A percentile compares a stretch with the other conserved stretches of the same genome.
These are phyloP conservation scores for Syngnathus rostellatus DNA, from an alignment of 2,797 vertebrate species.

Conservation along the genomic window DNA sequence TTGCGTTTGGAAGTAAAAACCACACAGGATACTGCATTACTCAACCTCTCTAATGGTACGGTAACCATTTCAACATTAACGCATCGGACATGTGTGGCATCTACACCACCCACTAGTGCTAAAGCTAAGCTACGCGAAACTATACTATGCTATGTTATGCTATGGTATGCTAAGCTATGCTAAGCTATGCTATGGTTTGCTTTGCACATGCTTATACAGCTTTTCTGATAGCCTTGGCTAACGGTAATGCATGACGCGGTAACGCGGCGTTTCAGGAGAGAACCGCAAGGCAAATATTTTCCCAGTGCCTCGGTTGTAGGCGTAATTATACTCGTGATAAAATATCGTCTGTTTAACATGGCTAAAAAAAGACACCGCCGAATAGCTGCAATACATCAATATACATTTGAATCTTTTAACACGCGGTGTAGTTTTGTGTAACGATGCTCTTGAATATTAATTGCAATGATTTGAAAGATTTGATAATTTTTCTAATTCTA, in stretches of 20 bases:
- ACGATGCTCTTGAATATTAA: neutral
- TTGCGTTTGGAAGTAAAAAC: slow-evolving; percentile 84
- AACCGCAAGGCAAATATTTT: slow-evolving; percentile 20
- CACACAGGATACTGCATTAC: slow-evolving; percentile 79
- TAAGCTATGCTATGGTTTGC: neutral
- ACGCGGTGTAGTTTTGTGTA: neutral
- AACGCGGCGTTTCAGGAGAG: slow-evolving; percentile 45
- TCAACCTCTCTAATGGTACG: slow-evolving; percentile 90
- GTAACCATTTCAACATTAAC: slow-evolving; percentile 30
- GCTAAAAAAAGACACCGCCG: too few relatives aligned
- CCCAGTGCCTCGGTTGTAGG: neutral
- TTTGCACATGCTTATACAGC: slow-evolving; percentile 16
- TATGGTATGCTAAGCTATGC: neutral
- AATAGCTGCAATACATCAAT: neutral
- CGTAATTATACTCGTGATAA: neutral
- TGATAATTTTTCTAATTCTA: neutral
- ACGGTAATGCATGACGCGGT: slow-evolving; percentile 45
- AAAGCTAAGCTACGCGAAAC: slow-evolving; percentile 44
- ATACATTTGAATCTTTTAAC: neutral
- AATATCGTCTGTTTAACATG: neutral
- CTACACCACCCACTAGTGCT: slow-evolving; percentile 29
- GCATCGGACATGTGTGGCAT: slow-evolving; percentile 37
- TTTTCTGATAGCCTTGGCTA: slow-evolving; percentile 46
- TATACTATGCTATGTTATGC: slow-evolving; percentile 20
- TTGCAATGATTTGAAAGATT: neutral